Base-by-base conservation (phyloP, 2,888 invertebrate species). In the Kuschelorhynchus macadamiae region DNA sequence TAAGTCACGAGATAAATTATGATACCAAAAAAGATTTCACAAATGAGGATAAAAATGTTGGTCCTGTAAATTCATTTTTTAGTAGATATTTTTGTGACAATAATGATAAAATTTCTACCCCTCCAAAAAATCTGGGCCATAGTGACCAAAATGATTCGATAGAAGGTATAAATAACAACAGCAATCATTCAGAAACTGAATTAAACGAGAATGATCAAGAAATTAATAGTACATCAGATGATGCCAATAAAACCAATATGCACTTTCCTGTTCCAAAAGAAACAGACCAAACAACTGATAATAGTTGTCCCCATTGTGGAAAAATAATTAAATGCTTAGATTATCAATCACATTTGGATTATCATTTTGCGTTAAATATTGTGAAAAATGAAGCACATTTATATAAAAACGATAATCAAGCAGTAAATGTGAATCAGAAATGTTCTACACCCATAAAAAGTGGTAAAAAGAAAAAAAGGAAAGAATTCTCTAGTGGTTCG, bases 331-430 rank as follows among this genome's bases (percentile, higher is more conserved):
- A 86, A 9, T 73, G 87, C 2, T 86, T 87, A 68, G 91, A 91
- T 67, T 85, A 91, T 74, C 81, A 86, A 0, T 92, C 94, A 78
- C 96, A 96, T 83, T 82, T 87, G 76, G 96, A 97, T 83, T 95
- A 90, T 80, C 96, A 97, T 82, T 87, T 92, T 79, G 96, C 96
- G 56, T 72, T 81, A 69, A 77, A 81, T 76, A 74, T 83, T 63
- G 76, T 80, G 42, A 74, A 78, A 70, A 74, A 78, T 62, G 81
- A 82, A 68, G 72, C 76, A 2, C 71, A 75, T 72, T 61, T 76
- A 42, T 77, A 77, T 53, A 78, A 76, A 32, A 36, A 25, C 7
- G 52, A 49, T 12, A 46, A 32, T 30, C 2, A n/a, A 11, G 7
- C 36, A 8, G 12, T 3, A 11, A 3, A 4, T 7, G 4, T 36